Evolutionary conservation across 2,888 invertebrate genomes (phyloP).

Genomic region (Xestia c-nigrum): DNA sequence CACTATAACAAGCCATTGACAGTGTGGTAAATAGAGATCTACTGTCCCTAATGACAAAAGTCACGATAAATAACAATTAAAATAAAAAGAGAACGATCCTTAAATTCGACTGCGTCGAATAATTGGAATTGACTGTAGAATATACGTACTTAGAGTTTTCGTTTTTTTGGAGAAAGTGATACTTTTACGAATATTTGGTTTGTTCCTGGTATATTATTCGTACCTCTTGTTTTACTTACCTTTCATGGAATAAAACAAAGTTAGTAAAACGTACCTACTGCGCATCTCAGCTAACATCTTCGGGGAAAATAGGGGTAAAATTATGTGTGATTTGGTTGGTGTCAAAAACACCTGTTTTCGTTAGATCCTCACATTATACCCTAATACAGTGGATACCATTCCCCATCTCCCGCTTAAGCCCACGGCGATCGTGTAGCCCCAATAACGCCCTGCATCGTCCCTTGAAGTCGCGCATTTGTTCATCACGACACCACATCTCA

Average conservation of each 20-base stretch:
- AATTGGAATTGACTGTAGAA: no score
- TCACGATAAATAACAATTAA: background rate
- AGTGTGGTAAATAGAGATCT: background rate
- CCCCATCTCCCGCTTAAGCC: slow-evolving; percentile 68
- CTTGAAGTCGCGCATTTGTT: slow-evolving; percentile 69
- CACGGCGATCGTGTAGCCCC: slow-evolving; percentile 78
- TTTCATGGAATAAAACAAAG: background rate
- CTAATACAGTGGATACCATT: slow-evolving; percentile 63
- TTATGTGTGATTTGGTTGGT: background rate
- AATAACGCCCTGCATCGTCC: slow-evolving; percentile 77
- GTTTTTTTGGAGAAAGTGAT: no score
- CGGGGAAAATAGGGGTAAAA: background rate
- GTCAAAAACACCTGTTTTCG: background rate
- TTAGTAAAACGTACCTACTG: background rate
- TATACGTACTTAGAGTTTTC: no score
- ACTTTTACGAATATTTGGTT: no score
- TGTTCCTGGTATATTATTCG: no score
- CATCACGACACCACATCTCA: slow-evolving; percentile 77
- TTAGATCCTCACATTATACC: no score
- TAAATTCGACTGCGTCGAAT: background rate
- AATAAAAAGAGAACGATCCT: background rate
- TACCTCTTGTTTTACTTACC: no score
- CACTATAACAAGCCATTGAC: background rate
- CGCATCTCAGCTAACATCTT: background rate
- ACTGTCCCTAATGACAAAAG: background rate